These are phyloP conservation scores for Marronus borbonicus DNA, from an alignment of 2,888 invertebrate genomes.

Conservation along the genomic window DNA sequence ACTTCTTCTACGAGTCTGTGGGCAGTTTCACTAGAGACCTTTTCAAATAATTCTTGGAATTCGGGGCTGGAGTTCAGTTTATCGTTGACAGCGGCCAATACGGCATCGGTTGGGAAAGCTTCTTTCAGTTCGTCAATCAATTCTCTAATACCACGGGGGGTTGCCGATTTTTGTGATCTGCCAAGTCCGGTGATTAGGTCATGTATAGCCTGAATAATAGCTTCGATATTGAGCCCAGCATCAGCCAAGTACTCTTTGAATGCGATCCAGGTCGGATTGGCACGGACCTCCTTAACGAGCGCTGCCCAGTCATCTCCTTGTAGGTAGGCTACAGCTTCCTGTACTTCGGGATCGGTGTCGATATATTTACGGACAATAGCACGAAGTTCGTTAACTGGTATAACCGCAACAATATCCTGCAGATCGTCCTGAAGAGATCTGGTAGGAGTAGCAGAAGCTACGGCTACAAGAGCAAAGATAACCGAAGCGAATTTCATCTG, in stretches of 20 bases:
- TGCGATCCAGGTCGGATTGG: conserved; percentile 52
- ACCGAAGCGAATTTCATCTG: conserved; percentile 50
- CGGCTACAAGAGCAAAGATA: conserved; percentile 37
- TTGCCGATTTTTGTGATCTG: no score
- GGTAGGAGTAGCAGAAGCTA: neutral
- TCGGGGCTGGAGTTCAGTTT: conserved; percentile 50
- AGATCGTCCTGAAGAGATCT: conserved; percentile 53
- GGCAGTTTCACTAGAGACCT: conserved; percentile 53
- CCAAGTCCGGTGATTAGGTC: conserved; percentile 48
- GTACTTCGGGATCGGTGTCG: conserved; percentile 57
- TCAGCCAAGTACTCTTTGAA: conserved; percentile 55
- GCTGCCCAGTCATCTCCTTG: conserved; percentile 58
- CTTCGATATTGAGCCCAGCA: conserved; percentile 55
- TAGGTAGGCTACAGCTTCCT: conserved; percentile 56
- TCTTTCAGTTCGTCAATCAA: conserved; percentile 50
- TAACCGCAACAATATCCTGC: conserved; percentile 55
- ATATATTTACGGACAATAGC: conserved; percentile 56
- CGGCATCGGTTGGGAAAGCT: conserved; percentile 35
- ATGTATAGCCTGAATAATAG: conserved; percentile 47
- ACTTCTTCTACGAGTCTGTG: conserved; percentile 58
- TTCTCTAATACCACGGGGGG: conserved; percentile 29
- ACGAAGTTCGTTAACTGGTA: conserved; percentile 57
- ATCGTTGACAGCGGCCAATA: conserved; percentile 43
- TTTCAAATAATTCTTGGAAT: conserved; percentile 52
- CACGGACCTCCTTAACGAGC: conserved; percentile 52